Conservation (phyloP, 37 sponge, comb jelly and placozoan genomes). For the Bolinopsis microptera region DNA sequence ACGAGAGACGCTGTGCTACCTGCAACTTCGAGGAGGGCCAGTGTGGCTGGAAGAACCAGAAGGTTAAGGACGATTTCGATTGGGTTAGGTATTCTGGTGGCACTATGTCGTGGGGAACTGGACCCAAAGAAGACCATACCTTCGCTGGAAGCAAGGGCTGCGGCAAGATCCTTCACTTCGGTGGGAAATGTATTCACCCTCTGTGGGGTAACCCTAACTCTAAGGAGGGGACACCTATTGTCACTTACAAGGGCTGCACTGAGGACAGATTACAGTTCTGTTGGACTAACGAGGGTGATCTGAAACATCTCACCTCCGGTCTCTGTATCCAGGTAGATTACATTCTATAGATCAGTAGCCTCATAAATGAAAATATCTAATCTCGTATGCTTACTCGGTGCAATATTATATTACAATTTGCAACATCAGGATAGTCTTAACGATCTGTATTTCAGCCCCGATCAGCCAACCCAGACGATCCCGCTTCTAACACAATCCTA, state of each 20-base stretch:
- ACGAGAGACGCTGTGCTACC: conserved; percentile 55
- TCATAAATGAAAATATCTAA: no score
- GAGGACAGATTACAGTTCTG: conserved; percentile 65
- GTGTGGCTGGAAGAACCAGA: conserved; percentile 67
- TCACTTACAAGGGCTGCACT: conserved; percentile 39
- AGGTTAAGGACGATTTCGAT: conserved; percentile 64
- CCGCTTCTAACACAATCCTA: not conserved
- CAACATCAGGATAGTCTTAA: no score
- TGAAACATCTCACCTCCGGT: conserved; percentile 58
- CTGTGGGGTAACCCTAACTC: conserved; percentile 48
- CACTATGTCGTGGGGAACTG: conserved; percentile 46
- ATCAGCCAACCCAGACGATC: not conserved
- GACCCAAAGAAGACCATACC: conserved; percentile 66
- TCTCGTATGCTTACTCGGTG: no score
- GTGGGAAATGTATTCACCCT: conserved; percentile 59
- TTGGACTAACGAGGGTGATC: conserved; percentile 57
- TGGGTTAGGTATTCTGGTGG: conserved; percentile 56
- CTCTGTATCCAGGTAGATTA: conserved; percentile 39
- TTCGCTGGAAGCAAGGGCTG: conserved; percentile 64
- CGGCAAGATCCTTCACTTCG: conserved; percentile 25
- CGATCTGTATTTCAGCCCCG: not conserved
- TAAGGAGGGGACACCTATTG: not conserved
- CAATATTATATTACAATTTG: no score
- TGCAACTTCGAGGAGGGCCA: conserved; percentile 67
- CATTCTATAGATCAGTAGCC: no score